A percentile compares a stretch with the other conserved stretches of the same genome.
Conservation (phyloP, 2,888 invertebrate species). For the Dynastes tityus region DNA sequence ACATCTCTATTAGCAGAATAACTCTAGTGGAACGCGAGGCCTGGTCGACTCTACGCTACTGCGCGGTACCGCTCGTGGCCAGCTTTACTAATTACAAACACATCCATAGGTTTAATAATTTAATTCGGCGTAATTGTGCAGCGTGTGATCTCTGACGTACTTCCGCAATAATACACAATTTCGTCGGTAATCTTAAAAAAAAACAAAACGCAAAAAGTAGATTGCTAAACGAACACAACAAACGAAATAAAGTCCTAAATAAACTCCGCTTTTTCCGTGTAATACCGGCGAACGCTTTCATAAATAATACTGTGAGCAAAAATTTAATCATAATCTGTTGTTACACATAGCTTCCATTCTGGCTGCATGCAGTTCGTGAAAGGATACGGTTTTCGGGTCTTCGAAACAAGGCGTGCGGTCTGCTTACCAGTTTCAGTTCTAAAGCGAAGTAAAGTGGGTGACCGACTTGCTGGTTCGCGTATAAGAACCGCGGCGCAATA, state of each 20-base stretch:
- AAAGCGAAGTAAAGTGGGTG: conserved; percentile 42
- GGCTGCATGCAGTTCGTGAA: conserved; percentile 13
- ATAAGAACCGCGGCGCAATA: conserved; percentile 66
- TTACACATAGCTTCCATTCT: conserved; percentile 8
- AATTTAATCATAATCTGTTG: conserved; percentile 19
- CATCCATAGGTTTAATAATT: no score
- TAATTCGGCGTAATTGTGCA: no score
- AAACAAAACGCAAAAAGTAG: not conserved
- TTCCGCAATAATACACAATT: no score
- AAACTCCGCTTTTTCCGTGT: not conserved
- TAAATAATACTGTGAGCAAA: conserved; percentile 20
- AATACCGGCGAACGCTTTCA: conserved; percentile 26
- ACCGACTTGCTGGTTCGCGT: conserved; percentile 61
- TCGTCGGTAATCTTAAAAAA: not conserved
- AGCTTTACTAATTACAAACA: no score
- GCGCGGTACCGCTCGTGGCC: no score
- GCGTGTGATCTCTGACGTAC: no score
- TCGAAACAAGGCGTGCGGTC: not conserved
- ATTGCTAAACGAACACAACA: not conserved
- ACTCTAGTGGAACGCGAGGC: no score
- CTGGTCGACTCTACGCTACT: no score
- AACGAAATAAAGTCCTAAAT: not conserved
- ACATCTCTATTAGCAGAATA: no score
- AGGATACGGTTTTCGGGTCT: conserved; percentile 9
- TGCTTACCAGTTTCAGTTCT: conserved; percentile 30